Evolutionary conservation across 2,888 invertebrate species (phyloP), one percentile per base, ranked within the genome.

Genomic region (Brenthis daphne): DNA sequence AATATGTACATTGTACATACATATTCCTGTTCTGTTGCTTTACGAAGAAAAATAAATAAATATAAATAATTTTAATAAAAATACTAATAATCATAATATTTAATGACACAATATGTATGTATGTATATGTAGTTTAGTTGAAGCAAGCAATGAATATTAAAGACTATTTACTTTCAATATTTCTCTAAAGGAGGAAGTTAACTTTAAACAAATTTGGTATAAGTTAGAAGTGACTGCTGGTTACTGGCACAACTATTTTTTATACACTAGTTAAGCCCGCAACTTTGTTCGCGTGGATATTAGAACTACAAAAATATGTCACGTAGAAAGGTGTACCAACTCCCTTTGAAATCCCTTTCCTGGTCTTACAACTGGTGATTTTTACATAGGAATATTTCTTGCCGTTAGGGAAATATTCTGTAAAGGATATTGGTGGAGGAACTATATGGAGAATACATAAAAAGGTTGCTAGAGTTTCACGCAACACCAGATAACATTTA

Each of bases 141-240:
- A 61, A 64, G 65, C 58, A 48, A 37, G 68, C 68, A 72, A 71
- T 73, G 74, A 74, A 75, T 77, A 77, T 75, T 72, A 75, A 75
- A 74, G 67, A 68, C 69, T 69, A 67, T 72, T 73, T 73, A 74
- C 68, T 71, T 73, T 72, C 71, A 69, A 76, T 72, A 70, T 76
- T 71, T 70, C 70, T 73, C 68, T 71, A 61, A 68, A 53, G 67
- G 70, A 64, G 50, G 64, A 67, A 57, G 60, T 69, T 69, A 47
- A 65, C 47, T 65, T n/a, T 65, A 43, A 29, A 48, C 5, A 8
- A 47, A 33, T 51, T 55, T 68, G 69, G 72, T 51, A 6, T 50
- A 72, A 68, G 64, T 57, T 48, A 66, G 8, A 60, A 58, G 53
- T 55, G 37, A n/a, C 37, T 37, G 5, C 33, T 37, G 33, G 33